A percentile compares a stretch with the other conserved stretches of the same genome.
Evolutionary conservation across 2,888 invertebrate genomes (phyloP).

Genomic region (Strigamia transsilvanica): DNA sequence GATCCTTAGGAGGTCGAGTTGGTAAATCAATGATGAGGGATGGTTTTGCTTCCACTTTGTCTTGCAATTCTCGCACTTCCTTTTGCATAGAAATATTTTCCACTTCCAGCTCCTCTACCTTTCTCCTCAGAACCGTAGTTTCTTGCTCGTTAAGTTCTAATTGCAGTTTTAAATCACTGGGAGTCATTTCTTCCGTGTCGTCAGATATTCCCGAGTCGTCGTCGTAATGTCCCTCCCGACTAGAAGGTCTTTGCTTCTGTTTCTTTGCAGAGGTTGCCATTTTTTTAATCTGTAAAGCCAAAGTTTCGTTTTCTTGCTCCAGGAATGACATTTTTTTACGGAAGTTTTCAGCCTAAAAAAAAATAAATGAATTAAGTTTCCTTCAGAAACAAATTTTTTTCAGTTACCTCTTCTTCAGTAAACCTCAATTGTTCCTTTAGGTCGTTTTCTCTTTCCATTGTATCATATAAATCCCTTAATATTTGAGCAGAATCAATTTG

Average conservation of each 20-base stretch:
- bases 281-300: constrained; percentile 94
- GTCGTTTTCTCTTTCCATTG: constrained; percentile 91
- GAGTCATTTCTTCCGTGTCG: constrained; percentile 61
- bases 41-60: constrained; percentile 69
- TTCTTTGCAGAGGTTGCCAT: constrained; percentile 84
- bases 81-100: constrained; percentile 78
- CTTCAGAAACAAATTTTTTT: neutral
- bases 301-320: constrained; percentile 96
- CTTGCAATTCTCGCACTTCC: constrained; percentile 77
- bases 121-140: constrained; percentile 80
- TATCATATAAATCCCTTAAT: constrained; percentile 86
- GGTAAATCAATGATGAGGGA: constrained; percentile 55
- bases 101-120: constrained; percentile 83
- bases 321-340: constrained; percentile 89
- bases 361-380: constrained; percentile 63
- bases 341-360: constrained; percentile 81
- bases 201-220: constrained; percentile 33
- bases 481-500: constrained; percentile 75
- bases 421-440: constrained; percentile 89
- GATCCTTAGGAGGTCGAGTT: constrained; percentile 53
- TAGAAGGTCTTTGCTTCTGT: constrained; percentile 60
- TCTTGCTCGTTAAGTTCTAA: constrained; percentile 91
- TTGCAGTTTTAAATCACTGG: constrained; percentile 82
- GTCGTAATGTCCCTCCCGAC: constrained; percentile 39
- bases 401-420: constrained; percentile 87